Percentiles rank a stretch among this genome's conserved stretches.
phyloP scores from a whole-genome alignment of 2,888 invertebrate species.

The Tridacna crocea region DNA sequence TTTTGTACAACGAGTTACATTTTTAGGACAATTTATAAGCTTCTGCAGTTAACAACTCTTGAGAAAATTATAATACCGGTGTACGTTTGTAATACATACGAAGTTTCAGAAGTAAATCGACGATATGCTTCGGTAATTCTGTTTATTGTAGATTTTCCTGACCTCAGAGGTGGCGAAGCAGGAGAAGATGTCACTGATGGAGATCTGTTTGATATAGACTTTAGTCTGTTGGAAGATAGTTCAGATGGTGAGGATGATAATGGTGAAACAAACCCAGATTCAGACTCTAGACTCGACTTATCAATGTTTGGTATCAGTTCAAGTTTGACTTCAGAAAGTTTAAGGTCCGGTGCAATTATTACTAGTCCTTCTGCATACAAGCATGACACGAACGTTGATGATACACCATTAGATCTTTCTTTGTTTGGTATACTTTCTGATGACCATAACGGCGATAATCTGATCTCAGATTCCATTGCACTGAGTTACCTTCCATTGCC shows the following conservation, averaged over 20 bases:
- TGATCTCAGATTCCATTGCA: neutral
- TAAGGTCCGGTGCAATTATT: neutral
- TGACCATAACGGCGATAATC: neutral
- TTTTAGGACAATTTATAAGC: too few species aligned
- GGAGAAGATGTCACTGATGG: conserved; percentile 18
- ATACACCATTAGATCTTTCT: neutral
- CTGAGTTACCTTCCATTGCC: neutral
- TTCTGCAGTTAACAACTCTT: too few species aligned
- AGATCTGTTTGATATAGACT: neutral
- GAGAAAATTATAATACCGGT: too few species aligned
- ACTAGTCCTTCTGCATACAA: too few species aligned
- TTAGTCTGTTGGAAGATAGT: neutral
- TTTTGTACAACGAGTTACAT: too few species aligned
- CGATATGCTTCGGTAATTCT: too few species aligned
- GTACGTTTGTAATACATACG: too few species aligned
- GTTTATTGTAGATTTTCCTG: neutral
- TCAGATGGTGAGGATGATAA: neutral
- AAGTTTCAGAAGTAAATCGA: too few species aligned
- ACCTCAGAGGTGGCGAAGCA: neutral
- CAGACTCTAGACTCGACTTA: neutral
- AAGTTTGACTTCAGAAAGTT: neutral
- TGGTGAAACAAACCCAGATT: neutral
- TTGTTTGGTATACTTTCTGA: neutral
- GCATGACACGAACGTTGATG: neutral
- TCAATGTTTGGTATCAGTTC: neutral